phyloP scores from a whole-genome alignment of 2,113 vertebrate species.

The Campylorhamphus procurvoides region DNA sequence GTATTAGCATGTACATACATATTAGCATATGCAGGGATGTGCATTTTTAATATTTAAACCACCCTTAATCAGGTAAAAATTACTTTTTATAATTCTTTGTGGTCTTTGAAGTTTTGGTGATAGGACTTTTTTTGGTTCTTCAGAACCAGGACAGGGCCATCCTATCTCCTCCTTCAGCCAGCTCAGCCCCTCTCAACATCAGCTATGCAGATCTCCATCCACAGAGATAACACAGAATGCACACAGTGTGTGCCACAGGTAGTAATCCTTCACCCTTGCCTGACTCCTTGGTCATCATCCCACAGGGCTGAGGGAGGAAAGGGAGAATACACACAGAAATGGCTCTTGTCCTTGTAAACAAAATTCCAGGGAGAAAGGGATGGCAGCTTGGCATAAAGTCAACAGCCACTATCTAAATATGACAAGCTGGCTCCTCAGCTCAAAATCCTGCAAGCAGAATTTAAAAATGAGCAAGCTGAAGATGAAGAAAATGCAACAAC shows the following conservation, averaged over 20 bases:
- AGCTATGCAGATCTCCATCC: background rate
- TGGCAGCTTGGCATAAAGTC: slow-evolving; percentile 6
- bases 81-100: background rate
- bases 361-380: slow-evolving; percentile 32
- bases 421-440: slow-evolving; percentile 19
- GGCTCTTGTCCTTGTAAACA: slow-evolving; percentile 11
- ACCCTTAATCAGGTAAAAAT: accelerated
- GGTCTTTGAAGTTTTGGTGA: background rate
- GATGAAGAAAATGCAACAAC: slow-evolving; percentile 16
- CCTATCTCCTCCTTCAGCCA: accelerated
- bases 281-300: background rate
- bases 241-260: background rate
- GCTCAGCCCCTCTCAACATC: background rate
- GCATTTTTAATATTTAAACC: background rate
- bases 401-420: background rate
- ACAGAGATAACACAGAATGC: background rate
- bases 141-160: accelerated
- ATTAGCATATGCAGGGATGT: background rate
- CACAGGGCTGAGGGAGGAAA: background rate
- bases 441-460: background rate
- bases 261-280: background rate
- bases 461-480: slow-evolving; percentile 17
- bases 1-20: accelerated
- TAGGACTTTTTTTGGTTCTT: accelerated
- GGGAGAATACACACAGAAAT: background rate